Base-by-base conservation (phyloP, 2,797 vertebrate species). In the Threskiornis aethiopicus region DNA sequence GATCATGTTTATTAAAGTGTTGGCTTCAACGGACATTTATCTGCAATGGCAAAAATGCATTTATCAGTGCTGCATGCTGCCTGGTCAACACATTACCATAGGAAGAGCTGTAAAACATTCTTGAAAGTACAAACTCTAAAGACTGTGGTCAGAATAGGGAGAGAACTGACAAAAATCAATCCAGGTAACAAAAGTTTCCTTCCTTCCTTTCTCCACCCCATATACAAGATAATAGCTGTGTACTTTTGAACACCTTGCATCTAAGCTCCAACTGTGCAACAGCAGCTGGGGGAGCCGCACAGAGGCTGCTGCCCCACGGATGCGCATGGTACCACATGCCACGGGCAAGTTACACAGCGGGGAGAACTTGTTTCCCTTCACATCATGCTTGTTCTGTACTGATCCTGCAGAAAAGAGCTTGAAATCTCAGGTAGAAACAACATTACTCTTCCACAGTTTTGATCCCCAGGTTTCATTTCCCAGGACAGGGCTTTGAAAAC, bases 251-350 rank as follows among this genome's bases (percentile, higher is more conserved):
- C 10, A 14, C 11, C 31, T 71, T 31, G 3, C 28, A 35, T 11
- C 26, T 46, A 13, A 20, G 29, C 6, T 67, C 52, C 72, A 64
- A 2, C 6, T 16, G 28, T 35, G 26, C 42, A n/a, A 33, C n/a
- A 54, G 44, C 37, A 62, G 26, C 89, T 24, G 35, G 3, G 22
- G 49, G 18, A 84, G 62, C 41, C 1, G 1, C 37, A 28, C 11
- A 29, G 76, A 18, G 18, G 26, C 61, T 83, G 79, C 54, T 55
- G 37, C n/a, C 37, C 49, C 0, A 0, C 1, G 1, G 28, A 9
- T 4, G 2, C 1, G 1, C 4, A 1, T 19, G n/a, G 17, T 37
- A 58, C 35, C 47, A 58, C 0, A 0, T 14, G 21, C 62, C 49
- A n/a, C 0, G 1, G 26, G 9, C 37, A 47, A 28, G 8, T n/a